Evolutionary conservation across 2,113 vertebrate genomes (phyloP), one percentile per base, ranked within the genome.

Genomic region (Paramisgurnus dabryanus): DNA sequence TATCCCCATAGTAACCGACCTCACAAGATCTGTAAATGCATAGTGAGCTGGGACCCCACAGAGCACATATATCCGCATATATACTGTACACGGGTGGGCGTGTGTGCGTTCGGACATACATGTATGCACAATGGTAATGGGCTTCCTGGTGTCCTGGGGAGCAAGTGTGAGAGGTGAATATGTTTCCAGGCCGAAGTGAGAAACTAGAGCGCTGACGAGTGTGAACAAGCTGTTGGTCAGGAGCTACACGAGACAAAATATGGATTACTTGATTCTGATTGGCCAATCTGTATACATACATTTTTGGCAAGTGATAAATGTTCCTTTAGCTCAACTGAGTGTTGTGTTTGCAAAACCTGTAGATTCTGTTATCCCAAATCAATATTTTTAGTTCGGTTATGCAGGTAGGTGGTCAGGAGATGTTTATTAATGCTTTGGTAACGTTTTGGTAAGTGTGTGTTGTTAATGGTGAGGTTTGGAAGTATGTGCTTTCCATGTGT

Each of bases 1-100:
- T 82, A 92, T 93, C 87, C 89, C 91, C 91, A 92, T 93, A 92
- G 91, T 92, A 92, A 93, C 91, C 89, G 81, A 76, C 66, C 77
- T 82, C 83, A 83, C 81, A 22, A 84, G 84, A 79, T 87, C 89
- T 91, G 86, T 87, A 80, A 78, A 55, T 87, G 82, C 86, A 81
- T 77, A 79, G 58, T 77, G 61, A 82, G 76, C 70, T 57, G 6
- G 6, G 55, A 27, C 67, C 78, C 76, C 66, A 57, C 22, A 67
- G 49, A 45, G 58, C 83, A 70, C 67, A 85, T 22, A 81, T 58
- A 80, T 75, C 69, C 70, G 27, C 65, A 75, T 64, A 47, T 55
- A 34, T 61, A 65, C 49, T 34, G 27, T 34, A 34, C 27, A 34
- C 27, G 27, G 50, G 60, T 58, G 67, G 45, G 18, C n/a, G 80